Evolutionary conservation across 1,140 invertebrate species (phyloP), one percentile per base, ranked within the genome.

Genomic region (Matsumurasca onukii): DNA sequence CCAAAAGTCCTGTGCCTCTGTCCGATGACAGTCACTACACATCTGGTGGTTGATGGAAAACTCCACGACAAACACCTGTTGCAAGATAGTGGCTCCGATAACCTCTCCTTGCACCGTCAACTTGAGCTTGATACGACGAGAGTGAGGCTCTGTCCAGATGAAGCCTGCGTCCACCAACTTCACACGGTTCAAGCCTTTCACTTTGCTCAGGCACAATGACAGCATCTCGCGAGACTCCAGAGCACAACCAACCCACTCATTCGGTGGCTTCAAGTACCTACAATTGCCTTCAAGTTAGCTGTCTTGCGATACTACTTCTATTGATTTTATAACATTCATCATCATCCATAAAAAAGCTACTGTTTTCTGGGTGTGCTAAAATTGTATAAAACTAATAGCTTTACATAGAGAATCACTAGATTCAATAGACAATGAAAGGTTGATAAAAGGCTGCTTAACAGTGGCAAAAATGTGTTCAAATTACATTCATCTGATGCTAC

Each of bases 71-170:
- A 99, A 98, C 1, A 92, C 86, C 81, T 98, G 95, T 75, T 98
- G 89, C 1, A 95, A 78, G 48, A 93, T 84, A n/a, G 91, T 86
- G 68, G 90, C 91, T 52, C 88, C 88, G 73, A 91, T 82, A 1
- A 95, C 92, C 85, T 99, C 96, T 70, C 92, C 95, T 78, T 99
- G 95, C n/a, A 99, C 89, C 2, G 94, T 97, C 61, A 99, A 78
- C 82, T 99, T 98, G 0, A 98, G 89, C 84, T 99, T 99, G 29
- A 99, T 88, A 69, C 98, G 86, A 80, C 96, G 97, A 0, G 97
- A 99, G 85, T 99, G 98, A 67, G 98, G 96, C 78, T 99, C 98
- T 31, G 98, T 99, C 97, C 98, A 99, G 2, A 98, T 86, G 83
- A 99, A 99, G 3, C 90, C 89, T 62, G 98, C 98, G 87, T 99